Base-by-base conservation (phyloP, 92 coral and sea anemone genomes). In the Parazoanthus swiftii region DNA sequence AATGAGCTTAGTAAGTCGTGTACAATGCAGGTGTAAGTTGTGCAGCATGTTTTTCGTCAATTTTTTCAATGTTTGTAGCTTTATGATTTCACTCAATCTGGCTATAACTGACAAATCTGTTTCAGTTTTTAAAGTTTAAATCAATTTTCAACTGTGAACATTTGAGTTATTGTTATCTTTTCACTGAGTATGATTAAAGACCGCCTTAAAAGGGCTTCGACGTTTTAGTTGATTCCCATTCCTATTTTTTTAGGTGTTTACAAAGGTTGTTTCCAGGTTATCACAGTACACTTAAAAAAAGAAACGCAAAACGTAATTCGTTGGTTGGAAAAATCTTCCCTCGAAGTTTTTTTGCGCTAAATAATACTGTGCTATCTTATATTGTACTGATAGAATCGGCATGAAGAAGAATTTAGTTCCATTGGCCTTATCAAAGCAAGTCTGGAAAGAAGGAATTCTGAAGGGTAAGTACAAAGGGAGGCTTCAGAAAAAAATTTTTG, bases 341-440 rank as follows among this genome's bases (percentile, higher is more conserved):
- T 46, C 10, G 4, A 58, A 58, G 66, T 58, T 39, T 14, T 13
- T 58, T 46, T 9, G 9, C 66, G 1, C 15, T 14, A 4, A 58
- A 58, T 46, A 9, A 4, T 46, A 5, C 8, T 46, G 51, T 46
- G 51, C 8, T 46, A 46, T 58, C 66, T 13, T 58, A 14, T 58
- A 33, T 9, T 73, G 63, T 42, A 25, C 63, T 51, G 20, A 18
- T n/a, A 79, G 82, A 54, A 25, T n/a, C 67, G 20, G 37, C 21
- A 79, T 25, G 82, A 37, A n/a, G 78, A 74, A 26, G 48, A 72
- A 29, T 81, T 91, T 43, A 86, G 82, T 85, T 77, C 98, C 50
- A 81, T 95, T 75, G 77, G 86, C 75, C 91, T 95, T 63, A 95
- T 95, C 79, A 88, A 92, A 85, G 91, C 95, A 38, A 93, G 94